Evolutionary conservation across 2,113 vertebrate species (phyloP).

Genomic region (Loxodonta africana): DNA sequence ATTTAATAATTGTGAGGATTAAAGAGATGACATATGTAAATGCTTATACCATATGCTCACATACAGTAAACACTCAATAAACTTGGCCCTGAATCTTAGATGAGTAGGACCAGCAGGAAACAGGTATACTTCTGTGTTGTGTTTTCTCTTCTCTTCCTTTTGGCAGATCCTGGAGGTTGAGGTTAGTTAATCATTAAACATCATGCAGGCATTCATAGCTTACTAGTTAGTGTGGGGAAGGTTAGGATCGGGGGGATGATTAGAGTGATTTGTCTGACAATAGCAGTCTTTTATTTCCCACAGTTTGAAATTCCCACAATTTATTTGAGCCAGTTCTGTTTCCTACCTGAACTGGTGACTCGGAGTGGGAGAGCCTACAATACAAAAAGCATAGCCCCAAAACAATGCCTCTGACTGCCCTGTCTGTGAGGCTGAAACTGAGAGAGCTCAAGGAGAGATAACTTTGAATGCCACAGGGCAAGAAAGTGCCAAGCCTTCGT

Average conservation of each 20-base stretch:
- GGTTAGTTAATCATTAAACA: not conserved
- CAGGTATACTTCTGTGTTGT: accelerated
- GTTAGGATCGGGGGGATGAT: not conserved
- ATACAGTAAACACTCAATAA: accelerated
- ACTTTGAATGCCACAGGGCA: not conserved
- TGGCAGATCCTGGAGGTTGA: not conserved
- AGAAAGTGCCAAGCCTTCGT: not conserved
- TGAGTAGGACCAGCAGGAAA: not conserved
- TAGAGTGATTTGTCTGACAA: not conserved
- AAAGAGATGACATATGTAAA: not conserved
- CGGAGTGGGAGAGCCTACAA: not conserved
- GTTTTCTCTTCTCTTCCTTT: not conserved
- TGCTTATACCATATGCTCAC: not conserved
- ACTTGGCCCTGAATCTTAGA: not conserved
- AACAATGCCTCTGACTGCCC: accelerated
- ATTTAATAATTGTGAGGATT: not conserved
- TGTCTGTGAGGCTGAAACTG: not conserved
- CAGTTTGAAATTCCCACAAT: not conserved
- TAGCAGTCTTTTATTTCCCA: not conserved
- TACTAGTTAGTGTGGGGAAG: not conserved
- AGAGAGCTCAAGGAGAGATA: not conserved
- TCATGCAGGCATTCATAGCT: no score
- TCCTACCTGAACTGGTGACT: not conserved
- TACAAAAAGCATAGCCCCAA: not conserved
- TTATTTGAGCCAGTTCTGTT: not conserved